A percentile compares a stretch with the other conserved stretches of the same genome.
These are phyloP conservation scores for Helicoverpa assulta DNA, from an alignment of 2,888 invertebrate species.

Conservation along the genomic window DNA sequence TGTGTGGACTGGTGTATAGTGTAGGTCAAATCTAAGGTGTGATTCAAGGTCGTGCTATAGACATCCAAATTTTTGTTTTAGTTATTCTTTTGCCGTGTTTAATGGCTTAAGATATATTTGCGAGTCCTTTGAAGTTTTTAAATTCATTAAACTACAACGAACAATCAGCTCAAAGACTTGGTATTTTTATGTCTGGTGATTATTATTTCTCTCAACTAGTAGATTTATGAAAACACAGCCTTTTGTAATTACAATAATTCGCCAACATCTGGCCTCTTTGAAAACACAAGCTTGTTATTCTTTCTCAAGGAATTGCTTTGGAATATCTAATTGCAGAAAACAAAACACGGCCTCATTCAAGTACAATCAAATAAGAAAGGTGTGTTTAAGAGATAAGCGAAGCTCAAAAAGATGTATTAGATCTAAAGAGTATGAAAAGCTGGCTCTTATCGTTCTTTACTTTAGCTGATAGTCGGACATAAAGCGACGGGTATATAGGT, in stretches of 20 bases:
- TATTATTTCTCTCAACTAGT: background rate
- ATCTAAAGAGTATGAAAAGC: slow-evolving; percentile 18
- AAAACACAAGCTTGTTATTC: background rate
- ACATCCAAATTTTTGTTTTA: slow-evolving; percentile 19
- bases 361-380: background rate
- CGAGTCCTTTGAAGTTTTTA: no score
- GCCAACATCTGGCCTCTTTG: background rate
- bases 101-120: background rate
- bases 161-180: no score
- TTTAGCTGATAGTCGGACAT: slow-evolving; percentile 25
- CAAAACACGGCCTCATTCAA: background rate
- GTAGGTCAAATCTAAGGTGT: slow-evolving; percentile 38
- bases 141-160: no score
- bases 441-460: slow-evolving; percentile 28
- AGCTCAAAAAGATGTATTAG: background rate
- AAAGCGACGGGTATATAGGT: slow-evolving; percentile 36
- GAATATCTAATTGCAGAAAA: background rate
- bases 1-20: slow-evolving; percentile 30
- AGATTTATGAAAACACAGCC: background rate
- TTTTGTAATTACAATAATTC: background rate
- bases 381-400: background rate
- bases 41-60: slow-evolving; percentile 40
- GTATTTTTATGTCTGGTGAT: background rate
- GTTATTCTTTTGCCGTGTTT: slow-evolving; percentile 16
- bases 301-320: background rate